Evolutionary conservation across 2,888 invertebrate species (phyloP).

Genomic region (Ectemnius continuus): DNA sequence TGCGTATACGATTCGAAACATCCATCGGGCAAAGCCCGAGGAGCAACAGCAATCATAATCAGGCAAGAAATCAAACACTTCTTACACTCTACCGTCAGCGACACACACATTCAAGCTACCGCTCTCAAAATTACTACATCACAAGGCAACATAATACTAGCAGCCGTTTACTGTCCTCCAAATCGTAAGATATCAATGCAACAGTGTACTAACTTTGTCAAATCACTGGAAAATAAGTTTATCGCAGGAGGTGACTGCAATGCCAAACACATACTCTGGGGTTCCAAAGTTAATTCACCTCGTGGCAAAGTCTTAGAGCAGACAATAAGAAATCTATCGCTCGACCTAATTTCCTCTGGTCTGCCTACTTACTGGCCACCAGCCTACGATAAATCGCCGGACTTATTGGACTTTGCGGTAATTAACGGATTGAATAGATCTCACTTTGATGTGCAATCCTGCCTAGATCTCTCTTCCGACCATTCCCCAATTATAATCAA

Average conservation of each 20-base stretch:
- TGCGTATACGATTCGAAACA: slow-evolving; percentile 44
- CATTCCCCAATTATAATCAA: neutral
- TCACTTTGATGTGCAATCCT: neutral
- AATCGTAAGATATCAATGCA: slow-evolving; percentile 49
- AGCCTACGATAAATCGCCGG: neutral
- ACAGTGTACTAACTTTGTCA: slow-evolving; percentile 39
- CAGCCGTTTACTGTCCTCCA: slow-evolving; percentile 57
- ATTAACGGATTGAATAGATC: neutral
- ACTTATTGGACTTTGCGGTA: slow-evolving; percentile 15
- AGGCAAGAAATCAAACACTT: slow-evolving; percentile 47
- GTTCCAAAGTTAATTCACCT: slow-evolving; percentile 44
- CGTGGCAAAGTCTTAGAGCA: slow-evolving; percentile 26
- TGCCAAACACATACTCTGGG: slow-evolving; percentile 49
- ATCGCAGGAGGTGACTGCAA: slow-evolving; percentile 46
- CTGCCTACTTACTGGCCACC: neutral
- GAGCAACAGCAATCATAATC: slow-evolving; percentile 45
- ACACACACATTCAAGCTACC: slow-evolving; percentile 45
- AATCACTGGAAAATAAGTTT: slow-evolving; percentile 43
- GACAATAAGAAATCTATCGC: neutral
- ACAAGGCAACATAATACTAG: slow-evolving; percentile 26
- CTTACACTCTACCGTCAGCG: slow-evolving; percentile 17
- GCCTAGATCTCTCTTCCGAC: neutral
- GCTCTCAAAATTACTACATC: slow-evolving; percentile 26
- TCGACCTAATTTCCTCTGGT: neutral
- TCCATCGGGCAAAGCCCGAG: slow-evolving; percentile 46